These are phyloP conservation scores for Protosalanx chinensis DNA, from an alignment of 2,797 vertebrate genomes.

Conservation along the genomic window DNA sequence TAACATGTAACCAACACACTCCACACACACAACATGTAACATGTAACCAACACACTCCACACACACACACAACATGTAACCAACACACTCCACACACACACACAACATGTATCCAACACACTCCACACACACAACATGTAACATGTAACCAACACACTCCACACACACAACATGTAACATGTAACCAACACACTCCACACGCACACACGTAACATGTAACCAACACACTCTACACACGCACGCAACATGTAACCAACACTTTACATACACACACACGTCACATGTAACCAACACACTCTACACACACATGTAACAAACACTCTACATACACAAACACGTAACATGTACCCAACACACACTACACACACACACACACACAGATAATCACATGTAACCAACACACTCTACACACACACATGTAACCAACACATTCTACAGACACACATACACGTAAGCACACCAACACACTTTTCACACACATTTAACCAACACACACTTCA, in stretches of 20 bases:
- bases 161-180: not conserved
- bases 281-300: not conserved
- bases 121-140: too few relatives aligned
- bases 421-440: not conserved
- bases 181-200: slow-evolving; percentile 12
- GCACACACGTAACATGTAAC: not conserved
- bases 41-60: not conserved
- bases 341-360: not conserved
- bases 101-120: not conserved
- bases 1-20: too few relatives aligned
- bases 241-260: not conserved
- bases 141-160: not conserved
- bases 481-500: not conserved
- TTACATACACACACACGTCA: not conserved
- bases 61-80: not conserved
- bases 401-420: not conserved
- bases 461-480: not conserved
- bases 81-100: not conserved
- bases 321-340: slow-evolving; percentile 8
- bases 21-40: too few relatives aligned
- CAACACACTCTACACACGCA: not conserved
- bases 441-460: not conserved
- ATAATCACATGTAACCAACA: not conserved
- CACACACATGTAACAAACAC: slow-evolving; percentile 7
- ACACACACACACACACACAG: not conserved